Evolutionary conservation across 2,888 invertebrate species (phyloP).

Genomic region (Lordiphosa andalusiaca): DNA sequence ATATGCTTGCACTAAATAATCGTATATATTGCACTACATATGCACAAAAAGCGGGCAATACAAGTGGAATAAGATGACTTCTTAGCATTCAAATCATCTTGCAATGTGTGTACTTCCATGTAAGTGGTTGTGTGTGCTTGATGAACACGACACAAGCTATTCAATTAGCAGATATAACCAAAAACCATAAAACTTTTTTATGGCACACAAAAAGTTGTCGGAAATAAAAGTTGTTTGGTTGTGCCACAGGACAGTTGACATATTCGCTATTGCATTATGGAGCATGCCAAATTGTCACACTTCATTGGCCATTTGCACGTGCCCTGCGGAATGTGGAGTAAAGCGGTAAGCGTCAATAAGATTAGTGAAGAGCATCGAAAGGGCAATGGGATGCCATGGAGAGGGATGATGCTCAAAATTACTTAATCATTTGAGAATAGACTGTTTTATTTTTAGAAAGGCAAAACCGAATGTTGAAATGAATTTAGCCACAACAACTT

Average conservation of each 20-base stretch:
- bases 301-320: conserved; percentile 17
- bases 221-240: conserved; percentile 9
- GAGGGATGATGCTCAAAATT: neutral
- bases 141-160: conserved; percentile 29
- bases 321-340: neutral
- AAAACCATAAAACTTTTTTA: conserved; percentile 51
- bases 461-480: no score
- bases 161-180: conserved; percentile 53
- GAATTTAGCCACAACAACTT: no score
- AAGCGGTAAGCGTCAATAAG: neutral
- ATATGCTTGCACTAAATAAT: neutral
- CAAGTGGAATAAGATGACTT: no score
- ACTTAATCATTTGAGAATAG: neutral
- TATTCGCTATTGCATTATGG: conserved; percentile 11
- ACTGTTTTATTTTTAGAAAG: no score
- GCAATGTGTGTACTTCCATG: neutral
- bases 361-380: no score
- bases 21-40: no score
- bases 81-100: neutral
- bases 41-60: no score
- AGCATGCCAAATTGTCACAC: conserved; percentile 14
- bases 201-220: conserved; percentile 34
- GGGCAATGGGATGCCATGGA: no score
- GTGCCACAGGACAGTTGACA: conserved; percentile 1
- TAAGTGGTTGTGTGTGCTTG: neutral